phyloP scores from a whole-genome alignment of 2,888 invertebrate genomes.

The Nymphalis polychloros region DNA sequence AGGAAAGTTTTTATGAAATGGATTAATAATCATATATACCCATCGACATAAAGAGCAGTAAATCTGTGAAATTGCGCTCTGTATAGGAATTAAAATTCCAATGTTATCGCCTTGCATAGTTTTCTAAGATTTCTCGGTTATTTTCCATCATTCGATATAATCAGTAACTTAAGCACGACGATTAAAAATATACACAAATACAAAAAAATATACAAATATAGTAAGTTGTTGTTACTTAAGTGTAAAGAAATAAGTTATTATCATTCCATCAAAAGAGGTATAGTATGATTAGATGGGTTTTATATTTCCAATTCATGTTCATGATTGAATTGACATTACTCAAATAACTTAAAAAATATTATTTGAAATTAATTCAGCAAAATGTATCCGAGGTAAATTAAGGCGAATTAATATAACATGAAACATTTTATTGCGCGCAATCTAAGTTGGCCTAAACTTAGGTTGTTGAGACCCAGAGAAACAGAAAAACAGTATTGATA shows the following conservation, averaged over 20 bases:
- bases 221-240: not conserved
- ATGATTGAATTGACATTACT: not conserved
- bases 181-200: constrained; percentile 4
- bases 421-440: not conserved
- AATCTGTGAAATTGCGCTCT: constrained; percentile 16
- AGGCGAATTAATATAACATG: not conserved
- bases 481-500: too few species aligned
- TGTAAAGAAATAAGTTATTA: not conserved
- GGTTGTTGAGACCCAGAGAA: too few species aligned
- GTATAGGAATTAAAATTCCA: constrained; percentile 40
- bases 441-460: too few species aligned
- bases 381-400: constrained; percentile 4
- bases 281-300: not conserved
- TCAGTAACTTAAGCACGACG: constrained; percentile 22
- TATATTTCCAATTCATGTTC: not conserved
- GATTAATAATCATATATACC: not conserved
- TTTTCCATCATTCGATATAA: constrained; percentile 25
- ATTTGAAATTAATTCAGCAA: not conserved
- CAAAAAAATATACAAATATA: not conserved
- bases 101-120: constrained; percentile 30
- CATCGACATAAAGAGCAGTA: not conserved
- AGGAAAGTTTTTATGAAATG: too few species aligned
- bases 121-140: constrained; percentile 27
- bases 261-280: not conserved
- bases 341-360: not conserved